Percentiles rank a stretch among this genome's conserved stretches.
phyloP scores from a whole-genome alignment of 2,113 vertebrate genomes.

The Jaculus jaculus region DNA sequence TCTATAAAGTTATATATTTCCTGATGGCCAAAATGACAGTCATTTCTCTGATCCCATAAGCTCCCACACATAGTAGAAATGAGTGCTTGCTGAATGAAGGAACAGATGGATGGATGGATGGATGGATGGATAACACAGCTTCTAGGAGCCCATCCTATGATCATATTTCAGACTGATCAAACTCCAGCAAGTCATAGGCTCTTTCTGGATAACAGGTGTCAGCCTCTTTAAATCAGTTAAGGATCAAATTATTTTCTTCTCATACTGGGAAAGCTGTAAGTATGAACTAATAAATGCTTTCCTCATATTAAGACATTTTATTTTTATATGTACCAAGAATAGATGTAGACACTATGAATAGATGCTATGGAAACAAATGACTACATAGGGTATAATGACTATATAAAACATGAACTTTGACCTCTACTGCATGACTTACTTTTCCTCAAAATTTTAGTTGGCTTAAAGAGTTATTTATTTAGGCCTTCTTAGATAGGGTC shows the following conservation, averaged over 20 bases:
- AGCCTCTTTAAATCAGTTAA: conserved; percentile 17
- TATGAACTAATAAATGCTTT: background rate
- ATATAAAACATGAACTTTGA: background rate
- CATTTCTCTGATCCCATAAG: background rate
- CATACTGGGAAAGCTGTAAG: conserved; percentile 18
- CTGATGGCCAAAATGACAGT: background rate
- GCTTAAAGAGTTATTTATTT: conserved; percentile 4
- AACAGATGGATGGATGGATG: background rate
- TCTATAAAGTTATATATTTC: background rate
- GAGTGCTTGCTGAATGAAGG: background rate
- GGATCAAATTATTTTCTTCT: conserved; percentile 39
- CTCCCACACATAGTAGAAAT: background rate
- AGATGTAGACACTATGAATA: background rate
- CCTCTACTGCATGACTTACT: background rate
- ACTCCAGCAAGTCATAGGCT: background rate
- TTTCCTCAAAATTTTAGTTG: background rate
- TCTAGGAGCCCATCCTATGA: background rate
- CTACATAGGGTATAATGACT: too few species aligned
- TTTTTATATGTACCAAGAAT: conserved; percentile 35
- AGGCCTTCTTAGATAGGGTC: background rate
- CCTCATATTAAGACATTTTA: conserved; percentile 16
- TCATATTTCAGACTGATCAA: background rate
- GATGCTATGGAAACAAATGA: background rate
- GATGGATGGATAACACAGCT: background rate
- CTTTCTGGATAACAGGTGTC: conserved; percentile 2